Conservation (phyloP, 2,797 vertebrate genomes). For the Tenualosa thibaudeaui region DNA sequence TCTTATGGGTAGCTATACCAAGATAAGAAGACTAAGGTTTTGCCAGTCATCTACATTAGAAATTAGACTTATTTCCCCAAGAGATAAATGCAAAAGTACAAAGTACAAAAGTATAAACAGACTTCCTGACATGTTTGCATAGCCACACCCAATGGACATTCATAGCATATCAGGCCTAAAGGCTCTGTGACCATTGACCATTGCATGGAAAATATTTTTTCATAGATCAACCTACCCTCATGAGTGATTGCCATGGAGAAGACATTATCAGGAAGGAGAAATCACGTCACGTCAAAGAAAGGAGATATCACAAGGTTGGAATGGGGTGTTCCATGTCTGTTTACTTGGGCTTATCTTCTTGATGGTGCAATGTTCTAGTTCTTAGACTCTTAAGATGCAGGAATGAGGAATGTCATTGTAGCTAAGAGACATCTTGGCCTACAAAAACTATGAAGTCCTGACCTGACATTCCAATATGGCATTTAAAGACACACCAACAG, state of each 20-base stretch:
- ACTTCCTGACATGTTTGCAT: not conserved
- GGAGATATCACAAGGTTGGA: not conserved
- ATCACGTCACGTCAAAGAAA: too few species aligned
- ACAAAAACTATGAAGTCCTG: not conserved
- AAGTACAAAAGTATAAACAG: not conserved
- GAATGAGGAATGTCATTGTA: not conserved
- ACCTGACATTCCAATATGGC: not conserved
- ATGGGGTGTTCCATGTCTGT: not conserved
- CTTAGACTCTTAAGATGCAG: not conserved
- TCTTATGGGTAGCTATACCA: not conserved
- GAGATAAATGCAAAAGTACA: not conserved
- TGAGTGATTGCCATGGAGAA: not conserved
- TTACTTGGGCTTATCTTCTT: not conserved
- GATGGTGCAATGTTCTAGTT: slow-evolving; percentile 5
- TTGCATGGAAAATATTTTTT: not conserved
- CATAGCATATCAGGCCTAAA: not conserved
- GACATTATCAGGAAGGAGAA: not conserved
- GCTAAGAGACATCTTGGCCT: not conserved
- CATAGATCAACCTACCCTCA: not conserved
- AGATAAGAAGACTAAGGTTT: not conserved
- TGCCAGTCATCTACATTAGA: too few species aligned
- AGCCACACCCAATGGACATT: not conserved
- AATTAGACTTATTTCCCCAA: not conserved
- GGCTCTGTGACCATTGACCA: not conserved
- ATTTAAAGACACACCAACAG: not conserved